phyloP scores from a whole-genome alignment of 2,888 invertebrate species.

The Leptopilina myrica region DNA sequence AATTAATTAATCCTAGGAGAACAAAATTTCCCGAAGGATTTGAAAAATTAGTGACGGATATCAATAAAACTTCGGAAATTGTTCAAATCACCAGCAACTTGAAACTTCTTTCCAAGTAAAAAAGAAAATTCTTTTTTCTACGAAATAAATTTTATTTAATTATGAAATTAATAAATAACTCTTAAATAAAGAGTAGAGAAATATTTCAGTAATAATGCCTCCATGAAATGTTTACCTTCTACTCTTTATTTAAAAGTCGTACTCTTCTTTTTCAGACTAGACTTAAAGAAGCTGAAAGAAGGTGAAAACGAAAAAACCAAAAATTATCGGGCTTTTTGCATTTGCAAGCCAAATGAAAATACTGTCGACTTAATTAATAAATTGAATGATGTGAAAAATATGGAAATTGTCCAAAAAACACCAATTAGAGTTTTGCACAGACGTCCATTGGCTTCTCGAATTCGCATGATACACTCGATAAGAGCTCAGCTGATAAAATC shows the following conservation, averaged over 20 bases:
- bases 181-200: too few relatives aligned
- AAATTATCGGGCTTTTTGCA: conserved; percentile 89
- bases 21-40: conserved; percentile 79
- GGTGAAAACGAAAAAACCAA: conserved; percentile 95
- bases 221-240: too few relatives aligned
- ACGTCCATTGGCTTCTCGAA: conserved; percentile 85
- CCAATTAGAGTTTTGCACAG: conserved; percentile 94
- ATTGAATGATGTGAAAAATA: conserved; percentile 78
- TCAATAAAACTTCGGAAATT: conserved; percentile 79
- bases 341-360: conserved; percentile 76
- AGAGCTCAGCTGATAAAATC: conserved; percentile 76
- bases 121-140: conserved; percentile 29
- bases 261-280: conserved; percentile 78
- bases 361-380: conserved; percentile 77
- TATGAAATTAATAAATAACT: neutral
- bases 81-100: conserved; percentile 81
- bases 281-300: conserved; percentile 84
- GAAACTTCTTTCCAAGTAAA: conserved; percentile 82
- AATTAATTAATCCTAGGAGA: conserved; percentile 84
- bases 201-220: too few relatives aligned
- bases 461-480: conserved; percentile 82
- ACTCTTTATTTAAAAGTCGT: too few relatives aligned
- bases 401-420: conserved; percentile 88
- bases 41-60: conserved; percentile 79
- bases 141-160: conserved; percentile 20